phyloP scores from a whole-genome alignment of 2,113 vertebrate genomes.

The Urocynchramus pylzowi region DNA sequence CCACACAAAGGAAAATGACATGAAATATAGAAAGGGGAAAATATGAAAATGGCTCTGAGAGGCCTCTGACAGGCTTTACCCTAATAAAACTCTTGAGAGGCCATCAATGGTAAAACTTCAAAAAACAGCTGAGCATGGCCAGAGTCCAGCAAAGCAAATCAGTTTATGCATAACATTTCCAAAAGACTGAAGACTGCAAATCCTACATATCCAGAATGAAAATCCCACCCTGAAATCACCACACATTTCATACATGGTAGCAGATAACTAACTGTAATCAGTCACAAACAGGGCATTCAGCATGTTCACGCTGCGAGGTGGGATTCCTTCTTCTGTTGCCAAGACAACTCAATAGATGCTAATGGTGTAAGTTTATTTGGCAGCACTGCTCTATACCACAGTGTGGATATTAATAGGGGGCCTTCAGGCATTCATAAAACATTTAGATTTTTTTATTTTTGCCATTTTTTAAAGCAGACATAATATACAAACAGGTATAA shows the following conservation, averaged over 20 bases:
- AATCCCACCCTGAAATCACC: background rate
- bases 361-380: constrained; percentile 14
- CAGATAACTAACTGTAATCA: background rate
- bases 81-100: background rate
- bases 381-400: background rate
- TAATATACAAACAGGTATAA: background rate
- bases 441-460: constrained; percentile 33
- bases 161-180: background rate
- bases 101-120: background rate
- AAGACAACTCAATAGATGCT: constrained; percentile 44
- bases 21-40: background rate
- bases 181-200: background rate
- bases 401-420: background rate
- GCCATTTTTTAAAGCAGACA: background rate
- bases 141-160: background rate
- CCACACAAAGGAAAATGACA: background rate
- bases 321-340: constrained; percentile 24
- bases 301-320: background rate
- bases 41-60: background rate
- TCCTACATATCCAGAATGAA: background rate
- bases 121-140: background rate
- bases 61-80: background rate
- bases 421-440: constrained; percentile 36
- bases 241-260: background rate
- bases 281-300: background rate